Conservation (phyloP, 2,113 vertebrate genomes). For the Columba janthina region DNA sequence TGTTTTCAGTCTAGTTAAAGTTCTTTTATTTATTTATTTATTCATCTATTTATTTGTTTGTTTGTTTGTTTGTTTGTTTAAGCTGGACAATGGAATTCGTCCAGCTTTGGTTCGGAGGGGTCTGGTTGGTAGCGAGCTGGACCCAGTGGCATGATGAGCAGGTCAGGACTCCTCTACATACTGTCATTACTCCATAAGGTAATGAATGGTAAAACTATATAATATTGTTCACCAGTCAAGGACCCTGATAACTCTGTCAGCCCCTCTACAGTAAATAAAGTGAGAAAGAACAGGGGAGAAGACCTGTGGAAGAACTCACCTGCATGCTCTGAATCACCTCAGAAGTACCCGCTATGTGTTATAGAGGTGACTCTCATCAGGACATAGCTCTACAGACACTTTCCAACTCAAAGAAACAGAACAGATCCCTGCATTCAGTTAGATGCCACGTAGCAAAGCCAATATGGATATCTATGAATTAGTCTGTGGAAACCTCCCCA, state of each 20-base stretch:
- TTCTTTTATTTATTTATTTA: not conserved
- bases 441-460: fast-evolving
- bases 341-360: not conserved
- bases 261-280: fast-evolving
- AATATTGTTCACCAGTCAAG: not conserved
- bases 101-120: not conserved
- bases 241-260: not conserved
- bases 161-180: not conserved
- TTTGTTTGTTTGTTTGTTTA: not conserved
- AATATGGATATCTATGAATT: not conserved
- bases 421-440: too few species aligned
- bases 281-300: not conserved
- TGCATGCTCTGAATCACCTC: not conserved
- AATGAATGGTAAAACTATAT: not conserved
- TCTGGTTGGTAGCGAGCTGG: not conserved
- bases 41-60: not conserved
- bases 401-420: not conserved
- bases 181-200: not conserved
- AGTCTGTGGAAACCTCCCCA: not conserved
- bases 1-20: not conserved
- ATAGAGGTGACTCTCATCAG: too few species aligned
- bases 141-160: not conserved
- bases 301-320: not conserved
- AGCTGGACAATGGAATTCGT: not conserved
- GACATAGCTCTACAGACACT: not conserved